Percentiles rank a stretch among this genome's conserved stretches.
phyloP scores from a whole-genome alignment of 1,140 invertebrate genomes.

The Brachionus asplanchnoidis region DNA sequence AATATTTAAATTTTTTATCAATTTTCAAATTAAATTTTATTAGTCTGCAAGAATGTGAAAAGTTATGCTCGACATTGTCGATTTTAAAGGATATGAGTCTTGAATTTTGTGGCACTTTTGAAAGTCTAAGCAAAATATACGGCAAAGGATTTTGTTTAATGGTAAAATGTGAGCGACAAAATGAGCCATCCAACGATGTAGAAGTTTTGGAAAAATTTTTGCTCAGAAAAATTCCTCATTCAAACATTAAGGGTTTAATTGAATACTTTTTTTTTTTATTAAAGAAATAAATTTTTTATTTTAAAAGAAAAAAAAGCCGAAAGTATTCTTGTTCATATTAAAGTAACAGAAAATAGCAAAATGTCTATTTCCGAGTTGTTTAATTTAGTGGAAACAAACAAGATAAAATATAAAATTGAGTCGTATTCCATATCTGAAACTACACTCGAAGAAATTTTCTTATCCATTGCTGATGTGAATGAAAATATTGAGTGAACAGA shows the following conservation, averaged over 20 bases:
- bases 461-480: neutral
- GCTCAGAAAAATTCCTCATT: neutral
- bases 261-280: neutral
- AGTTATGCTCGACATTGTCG: constrained; percentile 57
- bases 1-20: neutral
- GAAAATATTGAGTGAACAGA: too few relatives aligned
- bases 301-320: constrained; percentile 9
- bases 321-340: neutral
- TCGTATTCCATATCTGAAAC: constrained; percentile 28
- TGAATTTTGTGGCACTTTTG: constrained; percentile 58
- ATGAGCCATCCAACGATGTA: neutral
- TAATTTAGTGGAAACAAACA: neutral
- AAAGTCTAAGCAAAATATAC: constrained; percentile 56
- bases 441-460: constrained; percentile 27
- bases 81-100: constrained; percentile 61
- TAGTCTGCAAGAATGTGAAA: constrained; percentile 62
- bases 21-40: neutral
- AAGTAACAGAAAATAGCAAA: neutral
- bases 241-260: neutral
- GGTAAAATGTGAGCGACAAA: constrained; percentile 43
- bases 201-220: constrained; percentile 3
- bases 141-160: constrained; percentile 58
- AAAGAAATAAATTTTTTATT: neutral
- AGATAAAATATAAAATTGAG: constrained; percentile 22
- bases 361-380: neutral